Evolutionary conservation across 2,797 vertebrate species (phyloP).

Genomic region (Atherinosoma microstoma): DNA sequence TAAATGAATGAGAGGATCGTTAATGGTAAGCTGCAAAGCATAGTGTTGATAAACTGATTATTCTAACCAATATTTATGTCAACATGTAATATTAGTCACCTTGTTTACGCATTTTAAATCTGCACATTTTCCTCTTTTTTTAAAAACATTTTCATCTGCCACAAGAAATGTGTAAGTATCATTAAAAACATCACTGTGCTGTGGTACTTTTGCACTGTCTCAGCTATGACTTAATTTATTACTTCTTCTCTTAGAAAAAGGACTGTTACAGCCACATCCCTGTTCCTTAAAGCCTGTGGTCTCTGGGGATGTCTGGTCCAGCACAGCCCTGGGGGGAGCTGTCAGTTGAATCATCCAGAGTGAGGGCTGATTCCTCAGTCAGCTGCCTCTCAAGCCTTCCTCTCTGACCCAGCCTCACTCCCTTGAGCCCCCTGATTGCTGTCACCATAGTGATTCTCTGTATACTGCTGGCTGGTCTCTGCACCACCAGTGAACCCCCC

Average conservation of each 20-base stretch:
- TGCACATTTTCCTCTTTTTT: slow-evolving; percentile 38
- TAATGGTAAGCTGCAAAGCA: slow-evolving; percentile 27
- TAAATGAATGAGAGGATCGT: slow-evolving; percentile 32
- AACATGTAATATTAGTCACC: slow-evolving; percentile 16
- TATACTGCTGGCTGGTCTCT: slow-evolving; percentile 70
- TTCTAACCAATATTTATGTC: slow-evolving; percentile 44
- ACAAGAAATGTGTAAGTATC: slow-evolving; percentile 33
- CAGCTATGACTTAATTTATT: slow-evolving; percentile 37
- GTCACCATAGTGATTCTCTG: slow-evolving; percentile 88
- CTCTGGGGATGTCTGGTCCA: slow-evolving; percentile 68
- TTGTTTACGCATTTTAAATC: slow-evolving; percentile 61
- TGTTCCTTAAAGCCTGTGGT: slow-evolving; percentile 54
- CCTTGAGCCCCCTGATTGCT: slow-evolving; percentile 83
- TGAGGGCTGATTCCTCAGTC: slow-evolving; percentile 84
- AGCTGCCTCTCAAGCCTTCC: slow-evolving; percentile 84
- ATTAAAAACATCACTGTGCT: slow-evolving; percentile 27
- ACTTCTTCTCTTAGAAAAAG: slow-evolving; percentile 20
- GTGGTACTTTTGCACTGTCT: slow-evolving; percentile 28
- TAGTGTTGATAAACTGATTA: slow-evolving; percentile 44
- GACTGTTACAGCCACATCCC: slow-evolving; percentile 62
- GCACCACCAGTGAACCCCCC: slow-evolving; percentile 3
- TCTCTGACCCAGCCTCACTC: slow-evolving; percentile 77
- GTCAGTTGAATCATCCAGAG: slow-evolving; percentile 84
- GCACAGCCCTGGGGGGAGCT: slow-evolving; percentile 73
- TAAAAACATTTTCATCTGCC: slow-evolving; percentile 21